A percentile compares a stretch with the other conserved stretches of the same genome.
Evolutionary conservation across 1,140 invertebrate genomes (phyloP).

Genomic region (Neodiprion fabricii): DNA sequence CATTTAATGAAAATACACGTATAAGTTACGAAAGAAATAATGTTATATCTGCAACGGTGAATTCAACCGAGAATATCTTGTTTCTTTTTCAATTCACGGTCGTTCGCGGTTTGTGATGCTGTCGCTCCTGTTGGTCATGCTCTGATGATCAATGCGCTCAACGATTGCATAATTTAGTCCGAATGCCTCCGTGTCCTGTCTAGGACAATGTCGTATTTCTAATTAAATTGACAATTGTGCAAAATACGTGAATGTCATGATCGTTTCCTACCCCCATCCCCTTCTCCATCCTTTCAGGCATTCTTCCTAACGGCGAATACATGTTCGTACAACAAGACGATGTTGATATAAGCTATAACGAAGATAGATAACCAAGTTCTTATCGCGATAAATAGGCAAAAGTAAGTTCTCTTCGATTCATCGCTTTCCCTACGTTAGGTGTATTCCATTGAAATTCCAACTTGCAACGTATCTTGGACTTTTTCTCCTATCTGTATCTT

Average conservation of each 20-base stretch:
- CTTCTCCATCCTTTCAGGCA: slow-evolving; percentile 37
- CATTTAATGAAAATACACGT: too few relatives aligned
- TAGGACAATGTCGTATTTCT: neutral
- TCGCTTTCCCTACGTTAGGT: neutral
- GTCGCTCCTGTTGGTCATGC: slow-evolving; percentile 1
- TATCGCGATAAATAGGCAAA: neutral
- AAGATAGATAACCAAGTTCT: slow-evolving; percentile 6
- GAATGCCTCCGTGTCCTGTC: too few relatives aligned
- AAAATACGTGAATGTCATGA: slow-evolving; percentile 8
- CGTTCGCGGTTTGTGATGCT: neutral
- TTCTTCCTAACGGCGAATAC: slow-evolving; percentile 49
- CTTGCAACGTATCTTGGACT: neutral
- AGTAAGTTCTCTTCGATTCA: slow-evolving; percentile 1
- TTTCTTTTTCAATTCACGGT: neutral
- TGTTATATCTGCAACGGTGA: too few relatives aligned
- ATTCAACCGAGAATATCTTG: too few relatives aligned
- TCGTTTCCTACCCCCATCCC: slow-evolving; percentile 21
- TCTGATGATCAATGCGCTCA: neutral
- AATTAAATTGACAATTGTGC: neutral
- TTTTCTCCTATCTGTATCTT: neutral
- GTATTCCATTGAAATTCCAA: neutral
- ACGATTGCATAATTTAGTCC: too few relatives aligned
- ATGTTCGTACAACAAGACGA: slow-evolving; percentile 41
- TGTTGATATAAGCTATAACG: slow-evolving; percentile 23
- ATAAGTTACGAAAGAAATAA: neutral